phyloP scores from a whole-genome alignment of 2,113 vertebrate genomes.

The Apistogramma diplotaenia region DNA sequence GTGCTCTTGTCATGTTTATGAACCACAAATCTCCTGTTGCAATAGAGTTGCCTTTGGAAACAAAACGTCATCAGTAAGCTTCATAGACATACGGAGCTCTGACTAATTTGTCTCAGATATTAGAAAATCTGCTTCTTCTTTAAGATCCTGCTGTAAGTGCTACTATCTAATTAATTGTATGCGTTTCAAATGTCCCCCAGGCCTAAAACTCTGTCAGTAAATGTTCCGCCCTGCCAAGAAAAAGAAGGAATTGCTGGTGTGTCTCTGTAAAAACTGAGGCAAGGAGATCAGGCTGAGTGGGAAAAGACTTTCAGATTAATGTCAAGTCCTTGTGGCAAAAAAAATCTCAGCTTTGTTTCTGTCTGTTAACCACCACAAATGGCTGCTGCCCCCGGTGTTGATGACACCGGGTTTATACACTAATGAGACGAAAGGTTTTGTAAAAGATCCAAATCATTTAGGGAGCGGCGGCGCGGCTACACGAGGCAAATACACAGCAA shows the following conservation, averaged over 20 bases:
- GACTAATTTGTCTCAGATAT: background rate
- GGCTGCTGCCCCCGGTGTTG: conserved; percentile 14
- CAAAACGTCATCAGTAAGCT: background rate
- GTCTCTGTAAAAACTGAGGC: background rate
- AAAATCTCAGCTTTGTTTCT: conserved; percentile 42
- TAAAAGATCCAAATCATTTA: conserved; percentile 55
- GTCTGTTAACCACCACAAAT: conserved; percentile 53
- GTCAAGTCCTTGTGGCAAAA: conserved; percentile 23
- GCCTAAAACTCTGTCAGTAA: background rate
- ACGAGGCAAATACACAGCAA: conserved; percentile 52
- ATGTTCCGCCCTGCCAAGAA: background rate
- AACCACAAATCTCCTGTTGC: background rate
- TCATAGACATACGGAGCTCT: background rate
- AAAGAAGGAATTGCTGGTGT: background rate
- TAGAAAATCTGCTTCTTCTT: background rate
- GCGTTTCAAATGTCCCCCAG: background rate
- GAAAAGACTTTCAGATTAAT: conserved; percentile 40
- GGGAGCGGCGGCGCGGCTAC: conserved; percentile 1
- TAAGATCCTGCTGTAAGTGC: background rate
- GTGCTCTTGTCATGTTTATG: background rate
- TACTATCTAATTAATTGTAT: background rate
- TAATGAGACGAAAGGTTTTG: conserved; percentile 65
- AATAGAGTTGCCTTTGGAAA: background rate
- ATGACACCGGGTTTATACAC: conserved; percentile 36
- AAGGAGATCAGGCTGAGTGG: conserved; percentile 15